A percentile compares a stretch with the other conserved stretches of the same genome.
These are phyloP conservation scores for Pantala flavescens DNA, from an alignment of 1,140 invertebrate genomes.

Conservation along the genomic window DNA sequence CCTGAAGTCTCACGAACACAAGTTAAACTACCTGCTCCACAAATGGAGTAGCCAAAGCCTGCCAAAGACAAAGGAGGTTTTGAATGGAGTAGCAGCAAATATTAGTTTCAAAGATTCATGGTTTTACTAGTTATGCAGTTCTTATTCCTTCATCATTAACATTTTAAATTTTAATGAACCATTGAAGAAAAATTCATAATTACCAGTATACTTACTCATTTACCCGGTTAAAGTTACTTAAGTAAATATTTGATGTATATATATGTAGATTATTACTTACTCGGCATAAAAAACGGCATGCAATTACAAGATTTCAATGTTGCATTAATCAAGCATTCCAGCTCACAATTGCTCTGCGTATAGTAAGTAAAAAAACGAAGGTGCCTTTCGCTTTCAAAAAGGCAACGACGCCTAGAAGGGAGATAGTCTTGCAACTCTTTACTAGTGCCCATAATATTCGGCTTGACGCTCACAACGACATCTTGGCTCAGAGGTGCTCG, in stretches of 20 bases:
- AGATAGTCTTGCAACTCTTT: slow-evolving; percentile 41
- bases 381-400: slow-evolving; percentile 46
- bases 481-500: slow-evolving; percentile 46
- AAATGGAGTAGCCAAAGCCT: slow-evolving; percentile 37
- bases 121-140: too few relatives aligned
- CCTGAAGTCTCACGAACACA: slow-evolving; percentile 45
- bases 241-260: neutral
- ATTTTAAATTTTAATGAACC: too few relatives aligned
- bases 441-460: slow-evolving; percentile 51
- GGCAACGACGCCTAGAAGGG: slow-evolving; percentile 48
- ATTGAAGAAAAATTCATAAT: too few relatives aligned
- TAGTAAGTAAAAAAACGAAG: slow-evolving; percentile 41
- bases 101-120: too few relatives aligned
- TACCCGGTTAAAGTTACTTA: too few relatives aligned
- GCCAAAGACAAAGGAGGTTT: too few relatives aligned
- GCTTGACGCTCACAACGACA: slow-evolving; percentile 46
- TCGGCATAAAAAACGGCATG: slow-evolving; percentile 33
- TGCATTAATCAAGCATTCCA: slow-evolving; percentile 34
- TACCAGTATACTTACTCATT: too few relatives aligned
- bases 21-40: slow-evolving; percentile 46
- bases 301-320: slow-evolving; percentile 30
- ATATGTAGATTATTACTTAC: slow-evolving; percentile 24
- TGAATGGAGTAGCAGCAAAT: too few relatives aligned
- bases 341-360: slow-evolving; percentile 31
- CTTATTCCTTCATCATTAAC: too few relatives aligned